Conservation (phyloP, 2,797 vertebrate species). For the Ctenochaetus hawaiiensis region DNA sequence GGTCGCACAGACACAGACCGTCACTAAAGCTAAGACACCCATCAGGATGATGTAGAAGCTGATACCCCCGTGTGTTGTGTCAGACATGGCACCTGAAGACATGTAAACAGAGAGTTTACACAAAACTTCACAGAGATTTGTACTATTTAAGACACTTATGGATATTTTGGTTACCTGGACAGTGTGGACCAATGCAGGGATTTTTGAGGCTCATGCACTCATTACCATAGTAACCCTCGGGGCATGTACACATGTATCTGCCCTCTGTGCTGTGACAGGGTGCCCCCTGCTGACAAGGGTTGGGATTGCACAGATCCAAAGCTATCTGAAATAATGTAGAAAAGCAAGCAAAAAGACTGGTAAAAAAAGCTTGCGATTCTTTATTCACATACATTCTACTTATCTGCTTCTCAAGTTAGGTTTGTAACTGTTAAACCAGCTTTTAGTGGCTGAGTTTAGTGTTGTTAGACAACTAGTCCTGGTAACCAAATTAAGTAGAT, state of each 20-base stretch:
- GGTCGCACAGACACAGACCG: conserved; percentile 70
- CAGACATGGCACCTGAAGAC: conserved; percentile 77
- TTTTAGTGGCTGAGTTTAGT: too few species aligned
- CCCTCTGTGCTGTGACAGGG: conserved; percentile 79
- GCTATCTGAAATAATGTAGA: conserved; percentile 63
- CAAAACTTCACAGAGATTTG: background rate
- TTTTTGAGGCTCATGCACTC: conserved; percentile 80
- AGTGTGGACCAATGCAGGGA: conserved; percentile 81
- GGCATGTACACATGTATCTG: conserved; percentile 83
- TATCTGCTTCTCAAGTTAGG: background rate
- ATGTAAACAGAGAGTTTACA: background rate
- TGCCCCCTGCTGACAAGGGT: conserved; percentile 85
- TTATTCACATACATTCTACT: background rate
- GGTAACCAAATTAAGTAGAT: background rate
- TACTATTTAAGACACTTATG: background rate
- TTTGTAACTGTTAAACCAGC: background rate
- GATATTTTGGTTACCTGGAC: conserved; percentile 75
- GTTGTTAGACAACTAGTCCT: too few species aligned
- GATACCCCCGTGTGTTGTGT: conserved; percentile 63
- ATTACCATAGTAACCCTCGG: conserved; percentile 82
- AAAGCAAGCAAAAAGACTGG: background rate
- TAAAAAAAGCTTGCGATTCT: background rate
- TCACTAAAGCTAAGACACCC: conserved; percentile 76
- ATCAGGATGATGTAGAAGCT: conserved; percentile 83
- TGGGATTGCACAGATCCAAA: conserved; percentile 83